Percentiles rank a stretch among this genome's conserved stretches.
Conservation (phyloP, 2,888 invertebrate species). For the Synanthedon myopaeformis region DNA sequence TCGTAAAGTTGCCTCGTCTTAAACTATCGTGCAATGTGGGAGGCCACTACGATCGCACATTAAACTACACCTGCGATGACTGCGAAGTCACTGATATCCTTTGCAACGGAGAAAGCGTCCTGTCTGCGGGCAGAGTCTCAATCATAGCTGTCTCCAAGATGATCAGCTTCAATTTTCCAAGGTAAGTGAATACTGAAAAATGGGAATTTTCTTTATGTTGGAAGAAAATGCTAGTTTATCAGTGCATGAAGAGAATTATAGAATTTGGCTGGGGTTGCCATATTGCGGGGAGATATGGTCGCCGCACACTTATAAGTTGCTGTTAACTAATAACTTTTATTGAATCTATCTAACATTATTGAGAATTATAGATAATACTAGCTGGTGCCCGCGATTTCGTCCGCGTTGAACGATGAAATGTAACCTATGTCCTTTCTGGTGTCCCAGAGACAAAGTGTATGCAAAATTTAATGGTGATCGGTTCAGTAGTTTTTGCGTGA, state of each 20-base stretch:
- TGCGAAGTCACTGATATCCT: slow-evolving; percentile 32
- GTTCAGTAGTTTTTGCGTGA: too few relatives aligned
- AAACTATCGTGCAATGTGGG: slow-evolving; percentile 16
- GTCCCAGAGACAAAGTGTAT: too few relatives aligned
- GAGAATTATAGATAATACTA: too few relatives aligned
- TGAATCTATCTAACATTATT: too few relatives aligned
- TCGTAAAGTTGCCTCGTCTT: slow-evolving; percentile 13
- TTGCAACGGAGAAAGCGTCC: slow-evolving; percentile 34
- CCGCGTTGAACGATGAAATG: too few relatives aligned
- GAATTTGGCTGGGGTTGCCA: neutral
- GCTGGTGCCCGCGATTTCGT: too few relatives aligned
- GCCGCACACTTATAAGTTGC: too few relatives aligned
- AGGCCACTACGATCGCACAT: slow-evolving; percentile 20
- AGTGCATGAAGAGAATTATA: neutral
- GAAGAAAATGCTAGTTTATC: neutral
- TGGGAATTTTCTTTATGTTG: neutral
- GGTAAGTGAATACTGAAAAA: slow-evolving; percentile 13
- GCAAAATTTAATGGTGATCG: too few relatives aligned
- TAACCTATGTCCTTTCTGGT: too few relatives aligned
- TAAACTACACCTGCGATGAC: slow-evolving; percentile 21
- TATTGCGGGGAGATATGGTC: neutral
- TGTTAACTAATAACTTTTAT: neutral
- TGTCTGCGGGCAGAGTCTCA: slow-evolving; percentile 22
- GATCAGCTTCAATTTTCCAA: slow-evolving; percentile 38
- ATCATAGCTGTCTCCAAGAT: slow-evolving; percentile 21